A percentile compares a stretch with the other conserved stretches of the same genome.
Conservation (phyloP, 2,113 vertebrate genomes). For the Macquaria ambigua region DNA sequence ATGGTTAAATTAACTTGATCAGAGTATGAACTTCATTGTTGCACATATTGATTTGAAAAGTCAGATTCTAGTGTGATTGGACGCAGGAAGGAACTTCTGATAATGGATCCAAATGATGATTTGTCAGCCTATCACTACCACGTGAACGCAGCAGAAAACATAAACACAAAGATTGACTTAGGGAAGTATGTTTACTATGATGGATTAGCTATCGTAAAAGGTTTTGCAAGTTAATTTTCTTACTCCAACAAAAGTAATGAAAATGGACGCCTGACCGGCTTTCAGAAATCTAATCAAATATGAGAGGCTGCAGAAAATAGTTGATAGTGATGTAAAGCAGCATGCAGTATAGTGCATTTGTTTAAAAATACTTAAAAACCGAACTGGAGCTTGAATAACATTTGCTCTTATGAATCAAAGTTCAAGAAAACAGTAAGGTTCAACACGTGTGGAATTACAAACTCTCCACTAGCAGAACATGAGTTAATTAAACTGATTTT, state of each 20-base stretch:
- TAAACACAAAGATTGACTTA: neutral
- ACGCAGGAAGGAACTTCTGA: neutral
- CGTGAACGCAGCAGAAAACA: neutral
- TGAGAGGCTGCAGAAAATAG: neutral
- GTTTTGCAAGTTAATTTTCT: neutral
- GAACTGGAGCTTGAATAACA: neutral
- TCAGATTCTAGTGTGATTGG: neutral
- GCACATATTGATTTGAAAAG: neutral
- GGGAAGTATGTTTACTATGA: neutral
- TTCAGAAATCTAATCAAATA: constrained; percentile 14
- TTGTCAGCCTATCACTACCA: neutral
- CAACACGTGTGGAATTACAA: too few relatives aligned
- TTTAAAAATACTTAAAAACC: neutral
- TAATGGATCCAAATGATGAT: neutral
- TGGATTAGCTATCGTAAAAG: constrained; percentile 10
- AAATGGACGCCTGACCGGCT: constrained; percentile 5
- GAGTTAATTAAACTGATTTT: neutral
- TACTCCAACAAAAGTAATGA: neutral
- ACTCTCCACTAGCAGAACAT: neutral
- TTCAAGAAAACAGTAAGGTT: neutral
- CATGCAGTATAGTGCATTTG: too few relatives aligned
- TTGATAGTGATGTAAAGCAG: neutral
- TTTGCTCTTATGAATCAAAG: neutral
- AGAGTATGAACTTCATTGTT: neutral
- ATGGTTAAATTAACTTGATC: neutral